A percentile compares a stretch with the other conserved stretches of the same genome.
These are phyloP conservation scores for Cepaea nemoralis DNA, from an alignment of 1,140 invertebrate genomes.

Conservation along the genomic window DNA sequence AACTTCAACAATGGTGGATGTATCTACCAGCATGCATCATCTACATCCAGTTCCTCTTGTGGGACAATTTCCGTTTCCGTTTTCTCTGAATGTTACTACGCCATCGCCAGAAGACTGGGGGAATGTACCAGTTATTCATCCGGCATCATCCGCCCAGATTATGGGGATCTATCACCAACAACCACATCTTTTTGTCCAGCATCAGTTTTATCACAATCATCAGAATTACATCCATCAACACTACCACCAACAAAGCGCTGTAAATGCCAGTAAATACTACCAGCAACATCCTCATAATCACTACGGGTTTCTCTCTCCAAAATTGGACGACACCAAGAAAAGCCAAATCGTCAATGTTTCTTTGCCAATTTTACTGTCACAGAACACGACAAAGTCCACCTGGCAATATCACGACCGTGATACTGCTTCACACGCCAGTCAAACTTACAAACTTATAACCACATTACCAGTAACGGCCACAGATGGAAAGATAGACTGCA, in stretches of 20 bases:
- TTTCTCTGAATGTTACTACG: neutral
- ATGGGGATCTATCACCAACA: neutral
- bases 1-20: neutral
- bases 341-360: neutral
- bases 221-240: neutral
- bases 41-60: neutral
- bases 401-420: neutral
- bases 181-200: neutral
- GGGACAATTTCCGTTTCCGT: neutral
- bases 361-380: neutral
- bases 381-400: neutral
- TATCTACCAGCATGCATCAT: neutral
- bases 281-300: neutral
- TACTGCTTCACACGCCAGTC: neutral
- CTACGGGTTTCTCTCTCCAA: neutral
- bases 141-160: neutral
- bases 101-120: neutral
- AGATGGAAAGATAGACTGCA: neutral
- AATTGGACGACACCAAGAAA: neutral
- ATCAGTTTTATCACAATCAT: neutral
- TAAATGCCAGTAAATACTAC: neutral
- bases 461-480: neutral
- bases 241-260: neutral
- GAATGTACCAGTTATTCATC: neutral
- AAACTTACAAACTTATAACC: neutral